Evolutionary conservation across 2,888 invertebrate species (phyloP).

Genomic region (Merodon equestris): DNA sequence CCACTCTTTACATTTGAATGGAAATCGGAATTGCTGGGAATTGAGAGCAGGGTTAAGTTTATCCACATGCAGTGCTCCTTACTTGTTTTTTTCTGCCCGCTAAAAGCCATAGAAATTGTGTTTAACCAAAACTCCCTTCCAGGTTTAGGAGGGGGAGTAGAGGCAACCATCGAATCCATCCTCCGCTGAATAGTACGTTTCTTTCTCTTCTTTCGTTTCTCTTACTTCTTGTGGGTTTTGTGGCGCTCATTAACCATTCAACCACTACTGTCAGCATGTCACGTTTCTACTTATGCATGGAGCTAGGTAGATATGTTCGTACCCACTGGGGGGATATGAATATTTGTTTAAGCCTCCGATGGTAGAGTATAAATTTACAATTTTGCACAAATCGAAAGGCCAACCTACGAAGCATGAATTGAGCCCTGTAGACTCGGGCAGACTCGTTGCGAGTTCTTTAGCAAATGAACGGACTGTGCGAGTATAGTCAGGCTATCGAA

Average conservation of each 20-base stretch:
- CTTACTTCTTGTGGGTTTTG: not conserved
- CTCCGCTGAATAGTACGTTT: too few species aligned
- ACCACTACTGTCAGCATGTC: not conserved
- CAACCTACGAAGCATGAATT: not conserved
- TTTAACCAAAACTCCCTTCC: slow-evolving; percentile 28
- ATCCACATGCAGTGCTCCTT: slow-evolving; percentile 40
- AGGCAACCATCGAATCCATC: too few species aligned
- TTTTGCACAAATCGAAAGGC: slow-evolving; percentile 26
- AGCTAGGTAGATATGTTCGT: too few species aligned
- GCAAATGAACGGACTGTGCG: not conserved
- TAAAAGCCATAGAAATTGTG: slow-evolving; percentile 45
- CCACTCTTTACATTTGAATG: slow-evolving; percentile 59
- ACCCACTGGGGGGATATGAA: slow-evolving; percentile 32
- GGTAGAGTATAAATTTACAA: slow-evolving; percentile 38
- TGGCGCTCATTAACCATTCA: slow-evolving; percentile 31
- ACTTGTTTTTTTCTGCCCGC: slow-evolving; percentile 1
- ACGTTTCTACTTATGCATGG: not conserved
- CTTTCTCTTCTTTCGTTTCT: not conserved
- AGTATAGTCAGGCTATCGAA: slow-evolving; percentile 21
- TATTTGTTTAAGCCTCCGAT: slow-evolving; percentile 45
- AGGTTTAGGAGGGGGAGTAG: not conserved
- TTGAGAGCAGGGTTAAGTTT: slow-evolving; percentile 66
- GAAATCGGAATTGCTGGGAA: slow-evolving; percentile 62
- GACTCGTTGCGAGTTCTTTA: not conserved
- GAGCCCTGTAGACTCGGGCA: too few species aligned